Conservation (phyloP, 2,888 invertebrate genomes). For the Cheilosia urbana region DNA sequence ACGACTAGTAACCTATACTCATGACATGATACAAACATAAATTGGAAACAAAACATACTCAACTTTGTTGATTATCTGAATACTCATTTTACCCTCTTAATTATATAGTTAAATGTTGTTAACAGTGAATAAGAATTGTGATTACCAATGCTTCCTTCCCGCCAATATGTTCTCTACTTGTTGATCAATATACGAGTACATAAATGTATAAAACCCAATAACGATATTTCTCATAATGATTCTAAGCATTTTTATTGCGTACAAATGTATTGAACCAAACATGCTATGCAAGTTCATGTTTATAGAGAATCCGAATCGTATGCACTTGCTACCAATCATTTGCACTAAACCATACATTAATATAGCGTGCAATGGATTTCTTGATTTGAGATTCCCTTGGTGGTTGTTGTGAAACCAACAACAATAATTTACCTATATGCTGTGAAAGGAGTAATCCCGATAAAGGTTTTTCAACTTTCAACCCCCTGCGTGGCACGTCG, state of each 20-base stretch:
- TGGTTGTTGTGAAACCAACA: conserved; percentile 59
- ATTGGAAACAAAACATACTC: no score
- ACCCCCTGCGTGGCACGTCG: conserved; percentile 11
- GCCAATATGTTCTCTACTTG: conserved; percentile 2
- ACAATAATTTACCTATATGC: conserved; percentile 29
- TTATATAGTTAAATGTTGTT: no score
- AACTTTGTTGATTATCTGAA: no score
- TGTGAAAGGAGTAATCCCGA: conserved; percentile 35
- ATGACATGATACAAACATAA: no score
- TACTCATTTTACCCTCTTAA: no score
- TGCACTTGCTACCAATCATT: not conserved
- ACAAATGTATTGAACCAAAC: not conserved
- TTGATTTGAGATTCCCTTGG: conserved; percentile 32
- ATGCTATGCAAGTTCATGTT: no score
- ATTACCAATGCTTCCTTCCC: no score
- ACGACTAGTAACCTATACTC: no score
- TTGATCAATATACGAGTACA: conserved; percentile 3
- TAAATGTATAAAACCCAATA: not conserved
- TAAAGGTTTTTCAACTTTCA: conserved; percentile 62
- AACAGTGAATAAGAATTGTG: no score
- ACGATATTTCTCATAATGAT: not conserved
- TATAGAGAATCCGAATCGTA: no score
- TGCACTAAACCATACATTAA: not conserved
- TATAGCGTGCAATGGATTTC: conserved; percentile 32
- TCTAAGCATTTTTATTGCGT: not conserved